These are phyloP conservation scores for Helogale parvula DNA, from an alignment of 2,113 vertebrate genomes.

Conservation along the genomic window DNA sequence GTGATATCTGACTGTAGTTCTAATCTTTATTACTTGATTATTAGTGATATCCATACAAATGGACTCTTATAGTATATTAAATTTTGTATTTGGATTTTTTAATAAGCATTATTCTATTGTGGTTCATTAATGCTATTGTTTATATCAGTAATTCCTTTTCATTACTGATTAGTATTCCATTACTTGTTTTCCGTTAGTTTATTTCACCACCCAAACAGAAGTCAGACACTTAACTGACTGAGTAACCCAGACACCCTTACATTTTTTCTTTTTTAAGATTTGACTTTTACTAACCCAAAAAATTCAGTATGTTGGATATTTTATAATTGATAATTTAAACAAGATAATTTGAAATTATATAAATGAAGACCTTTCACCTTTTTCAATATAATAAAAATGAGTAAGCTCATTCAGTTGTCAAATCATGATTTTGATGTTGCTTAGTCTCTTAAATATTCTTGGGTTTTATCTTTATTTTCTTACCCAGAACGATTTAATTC, in stretches of 20 bases:
- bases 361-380: background rate
- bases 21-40: background rate
- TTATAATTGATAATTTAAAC: background rate
- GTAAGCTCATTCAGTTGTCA: background rate
- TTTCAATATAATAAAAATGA: background rate
- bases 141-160: background rate
- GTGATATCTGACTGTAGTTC: background rate
- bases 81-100: background rate
- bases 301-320: background rate
- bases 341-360: background rate
- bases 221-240: no score
- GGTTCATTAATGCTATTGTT: background rate
- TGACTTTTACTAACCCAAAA: background rate
- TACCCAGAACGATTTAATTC: background rate
- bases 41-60: background rate
- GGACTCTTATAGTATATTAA: background rate
- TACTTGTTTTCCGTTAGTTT: background rate
- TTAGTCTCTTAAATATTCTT: background rate
- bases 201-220: background rate
- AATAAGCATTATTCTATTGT: background rate
- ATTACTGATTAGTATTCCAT: background rate
- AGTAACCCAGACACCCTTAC: background rate
- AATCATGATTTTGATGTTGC: background rate
- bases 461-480: background rate
- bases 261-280: background rate